These are phyloP conservation scores for Notolepis coatsorum DNA, from an alignment of 2,797 vertebrate species.

Conservation along the genomic window DNA sequence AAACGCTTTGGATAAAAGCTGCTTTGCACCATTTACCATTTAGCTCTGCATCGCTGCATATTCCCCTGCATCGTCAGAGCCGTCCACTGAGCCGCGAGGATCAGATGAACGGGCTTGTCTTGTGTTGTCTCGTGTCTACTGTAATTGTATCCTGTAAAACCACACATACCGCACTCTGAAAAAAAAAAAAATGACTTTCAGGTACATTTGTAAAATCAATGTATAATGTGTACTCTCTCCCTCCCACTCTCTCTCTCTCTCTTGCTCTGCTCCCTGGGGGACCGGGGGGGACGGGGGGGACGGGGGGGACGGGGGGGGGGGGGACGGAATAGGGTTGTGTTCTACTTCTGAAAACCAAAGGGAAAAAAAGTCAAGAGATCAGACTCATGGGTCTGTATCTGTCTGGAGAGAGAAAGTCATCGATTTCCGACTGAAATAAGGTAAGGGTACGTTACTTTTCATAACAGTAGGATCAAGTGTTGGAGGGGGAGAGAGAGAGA, in stretches of 20 bases:
- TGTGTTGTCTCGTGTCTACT: constrained; percentile 19
- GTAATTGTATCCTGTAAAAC: constrained; percentile 63
- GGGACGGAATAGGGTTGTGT: constrained; percentile 57
- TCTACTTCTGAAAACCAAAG: constrained; percentile 71
- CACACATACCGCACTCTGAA: constrained; percentile 54
- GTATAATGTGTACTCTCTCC: constrained; percentile 38
- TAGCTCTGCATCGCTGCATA: too few relatives aligned
- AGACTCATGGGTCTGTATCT: constrained; percentile 43
- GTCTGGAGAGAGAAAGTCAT: constrained; percentile 69
- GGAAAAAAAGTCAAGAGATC: constrained; percentile 70
- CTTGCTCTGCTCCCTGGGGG: constrained; percentile 44
- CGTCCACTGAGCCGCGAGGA: too few relatives aligned
- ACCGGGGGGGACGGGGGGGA: constrained; percentile 3
- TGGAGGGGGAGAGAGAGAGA: constrained; percentile 21
- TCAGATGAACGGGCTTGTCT: too few relatives aligned
- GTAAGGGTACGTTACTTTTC: constrained; percentile 64
- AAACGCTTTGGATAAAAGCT: too few relatives aligned
- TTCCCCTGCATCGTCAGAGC: too few relatives aligned
- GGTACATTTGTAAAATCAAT: constrained; percentile 70
- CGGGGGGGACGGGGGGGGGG: constrained; percentile 28
- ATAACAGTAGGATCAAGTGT: constrained; percentile 76
- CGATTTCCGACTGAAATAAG: constrained; percentile 77
- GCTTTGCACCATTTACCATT: too few relatives aligned
- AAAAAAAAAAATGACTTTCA: constrained; percentile 42
- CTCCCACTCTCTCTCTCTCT: constrained; percentile 19